phyloP scores from a whole-genome alignment of 2,888 invertebrate genomes.

The Brachypalpus laphriformis region DNA sequence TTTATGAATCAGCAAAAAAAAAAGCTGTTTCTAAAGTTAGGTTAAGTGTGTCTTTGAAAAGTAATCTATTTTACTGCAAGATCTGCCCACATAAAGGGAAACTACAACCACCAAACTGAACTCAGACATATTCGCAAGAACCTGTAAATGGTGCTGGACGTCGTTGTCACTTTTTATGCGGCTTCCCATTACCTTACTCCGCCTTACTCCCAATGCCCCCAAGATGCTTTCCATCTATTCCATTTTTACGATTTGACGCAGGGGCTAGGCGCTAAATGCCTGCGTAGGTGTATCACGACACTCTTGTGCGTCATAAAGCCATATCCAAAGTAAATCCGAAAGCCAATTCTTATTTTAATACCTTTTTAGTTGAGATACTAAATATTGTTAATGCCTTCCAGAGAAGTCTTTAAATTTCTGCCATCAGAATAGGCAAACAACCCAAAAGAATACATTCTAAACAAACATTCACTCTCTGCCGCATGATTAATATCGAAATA shows the following conservation, averaged over 20 bases:
- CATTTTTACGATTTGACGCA: background rate
- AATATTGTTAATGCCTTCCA: background rate
- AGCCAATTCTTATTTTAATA: background rate
- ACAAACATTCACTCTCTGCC: conserved; percentile 14
- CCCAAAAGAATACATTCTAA: conserved; percentile 1
- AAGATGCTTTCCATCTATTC: background rate
- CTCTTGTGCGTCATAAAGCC: background rate
- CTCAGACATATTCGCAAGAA: background rate
- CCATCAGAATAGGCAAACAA: background rate
- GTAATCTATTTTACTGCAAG: background rate
- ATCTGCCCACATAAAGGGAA: background rate
- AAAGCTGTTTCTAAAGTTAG: no score
- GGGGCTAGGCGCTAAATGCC: background rate
- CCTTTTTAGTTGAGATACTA: background rate
- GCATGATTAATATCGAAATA: conserved; percentile 33
- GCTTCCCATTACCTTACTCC: background rate
- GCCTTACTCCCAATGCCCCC: background rate
- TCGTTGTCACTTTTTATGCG: background rate
- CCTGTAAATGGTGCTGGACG: background rate
- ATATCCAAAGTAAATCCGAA: background rate
- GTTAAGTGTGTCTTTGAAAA: background rate
- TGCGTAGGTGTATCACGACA: background rate
- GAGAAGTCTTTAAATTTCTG: background rate
- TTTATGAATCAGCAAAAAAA: no score
- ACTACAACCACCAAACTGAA: background rate